Conservation (phyloP, 1,140 invertebrate genomes). For the Hestina assimilis region DNA sequence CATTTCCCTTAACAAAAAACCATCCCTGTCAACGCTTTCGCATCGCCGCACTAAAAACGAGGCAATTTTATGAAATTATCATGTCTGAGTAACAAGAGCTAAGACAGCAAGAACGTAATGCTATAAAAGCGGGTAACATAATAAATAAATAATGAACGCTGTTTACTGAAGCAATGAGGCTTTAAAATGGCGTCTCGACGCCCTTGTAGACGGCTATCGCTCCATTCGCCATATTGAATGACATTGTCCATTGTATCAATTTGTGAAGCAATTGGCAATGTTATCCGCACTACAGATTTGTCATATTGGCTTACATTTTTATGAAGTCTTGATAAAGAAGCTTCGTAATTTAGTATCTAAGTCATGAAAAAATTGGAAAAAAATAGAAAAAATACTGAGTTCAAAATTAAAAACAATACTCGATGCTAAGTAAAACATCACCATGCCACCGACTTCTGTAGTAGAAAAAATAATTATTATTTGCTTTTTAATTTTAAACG, state of each 20-base stretch:
- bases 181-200: constrained; percentile 33
- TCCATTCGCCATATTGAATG: constrained; percentile 44
- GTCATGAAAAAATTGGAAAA: neutral
- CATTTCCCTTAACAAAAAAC: constrained; percentile 18
- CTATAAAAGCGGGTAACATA: constrained; percentile 27
- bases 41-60: constrained; percentile 7
- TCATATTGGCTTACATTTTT: neutral
- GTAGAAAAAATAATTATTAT: too few relatives aligned
- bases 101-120: constrained; percentile 20
- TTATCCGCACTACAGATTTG: neutral
- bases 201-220: constrained; percentile 38
- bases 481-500: too few relatives aligned
- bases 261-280: constrained; percentile 40
- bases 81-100: constrained; percentile 22
- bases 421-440: too few relatives aligned
- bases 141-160: constrained; percentile 32
- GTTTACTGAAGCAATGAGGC: constrained; percentile 33
- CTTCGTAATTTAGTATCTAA: too few relatives aligned
- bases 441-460: too few relatives aligned
- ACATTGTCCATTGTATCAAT: constrained; percentile 50
- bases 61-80: constrained; percentile 33
- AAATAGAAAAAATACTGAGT: too few relatives aligned
- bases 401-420: neutral
- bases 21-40: constrained; percentile 15
- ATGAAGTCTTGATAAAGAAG: too few relatives aligned